Evolutionary conservation across 2,113 vertebrate genomes (phyloP).

Genomic region (Parus major): DNA sequence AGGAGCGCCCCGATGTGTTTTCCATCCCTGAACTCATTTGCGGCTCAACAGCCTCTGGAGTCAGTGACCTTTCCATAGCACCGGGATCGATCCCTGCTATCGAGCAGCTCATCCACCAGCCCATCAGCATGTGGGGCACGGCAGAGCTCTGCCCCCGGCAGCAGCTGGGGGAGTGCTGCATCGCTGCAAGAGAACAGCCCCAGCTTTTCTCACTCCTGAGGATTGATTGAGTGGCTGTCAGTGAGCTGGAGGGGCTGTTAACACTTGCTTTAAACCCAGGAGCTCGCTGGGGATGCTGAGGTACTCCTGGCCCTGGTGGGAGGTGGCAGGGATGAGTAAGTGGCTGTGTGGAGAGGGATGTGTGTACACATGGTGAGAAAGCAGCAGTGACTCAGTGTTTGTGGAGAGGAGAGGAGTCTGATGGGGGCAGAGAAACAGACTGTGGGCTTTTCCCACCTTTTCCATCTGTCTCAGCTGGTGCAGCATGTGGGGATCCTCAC

Average conservation of each 20-base stretch:
- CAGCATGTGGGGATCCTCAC: fast-evolving
- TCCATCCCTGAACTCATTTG: neutral
- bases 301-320: neutral
- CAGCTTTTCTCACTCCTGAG: neutral
- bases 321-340: conserved; percentile 28
- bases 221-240: neutral
- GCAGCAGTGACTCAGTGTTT: conserved; percentile 32
- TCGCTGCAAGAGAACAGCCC: neutral
- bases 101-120: neutral
- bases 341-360: neutral
- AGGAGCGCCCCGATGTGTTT: neutral
- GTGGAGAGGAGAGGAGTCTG: neutral
- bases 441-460: neutral
- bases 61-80: conserved; percentile 22
- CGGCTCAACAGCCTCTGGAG: neutral
- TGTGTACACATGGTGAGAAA: neutral
- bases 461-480: neutral
- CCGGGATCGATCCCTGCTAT: conserved; percentile 12
- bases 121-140: neutral
- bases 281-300: neutral
- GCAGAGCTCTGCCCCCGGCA: neutral
- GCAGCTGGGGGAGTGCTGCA: neutral
- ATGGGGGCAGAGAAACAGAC: neutral
- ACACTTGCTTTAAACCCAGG: neutral
- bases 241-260: conserved; percentile 20